Evolutionary conservation across 2,888 invertebrate species (phyloP), one percentile per base, ranked within the genome.

Genomic region (Hypomecis atomaria): DNA sequence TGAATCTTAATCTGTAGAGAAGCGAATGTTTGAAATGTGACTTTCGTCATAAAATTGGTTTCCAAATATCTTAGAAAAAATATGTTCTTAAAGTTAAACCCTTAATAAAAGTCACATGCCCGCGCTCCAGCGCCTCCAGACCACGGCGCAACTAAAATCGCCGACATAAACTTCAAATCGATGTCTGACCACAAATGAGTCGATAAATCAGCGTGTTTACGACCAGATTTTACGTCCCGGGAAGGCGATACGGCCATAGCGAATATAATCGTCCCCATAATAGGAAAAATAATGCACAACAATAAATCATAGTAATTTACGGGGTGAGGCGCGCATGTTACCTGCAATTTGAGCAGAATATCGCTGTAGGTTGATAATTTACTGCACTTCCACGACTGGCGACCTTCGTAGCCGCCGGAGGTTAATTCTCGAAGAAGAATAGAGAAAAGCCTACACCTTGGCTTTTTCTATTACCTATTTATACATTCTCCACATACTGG

Each of bases 181-280:
- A 74, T 77, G 79, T 78, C 76, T 76, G 73, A 76, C 71, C 82
- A 74, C 78, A 80, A 81, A 82, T 78, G 75, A 76, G 64, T 67
- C 76, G 69, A 80, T 88, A 87, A 85, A 86, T 87, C 85, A 83
- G 71, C 73, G 56, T 74, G 77, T 87, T 88, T 87, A 89, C 81
- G 84, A 83, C 73, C 67, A 70, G 65, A 70, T 71, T 71, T 71
- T 70, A 74, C 73, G 72, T 80, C 78, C 77, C 73, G 72, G 74
- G 77, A 80, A 76, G 70, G 66, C 66, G 68, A 70, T 70, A 62
- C 61, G 73, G 73, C 64, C 69, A 61, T 61, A 72, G 73, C 64
- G 75, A 77, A 75, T 78, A 71, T 71, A 63, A 64, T 65, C 66
- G 58, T 69, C 63, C 65, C 78, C 76, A 76, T 65, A 65, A 60